phyloP scores from a whole-genome alignment of 2,113 vertebrate species.

The Odocoileus hemionus region DNA sequence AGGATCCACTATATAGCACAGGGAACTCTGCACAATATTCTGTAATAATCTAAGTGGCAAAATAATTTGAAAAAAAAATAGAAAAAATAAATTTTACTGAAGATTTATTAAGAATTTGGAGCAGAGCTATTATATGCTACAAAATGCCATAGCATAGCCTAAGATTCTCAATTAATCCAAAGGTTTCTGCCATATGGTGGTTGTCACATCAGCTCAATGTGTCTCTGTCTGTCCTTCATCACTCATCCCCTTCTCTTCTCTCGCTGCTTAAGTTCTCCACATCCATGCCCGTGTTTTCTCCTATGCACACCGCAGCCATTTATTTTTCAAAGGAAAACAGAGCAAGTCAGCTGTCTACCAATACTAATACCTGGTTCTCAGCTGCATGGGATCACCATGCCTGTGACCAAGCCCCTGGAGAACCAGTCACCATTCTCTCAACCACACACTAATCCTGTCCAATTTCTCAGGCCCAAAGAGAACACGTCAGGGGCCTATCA shows the following conservation, averaged over 20 bases:
- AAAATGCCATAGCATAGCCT: not conserved
- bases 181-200: not conserved
- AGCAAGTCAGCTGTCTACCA: not conserved
- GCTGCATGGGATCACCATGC: not conserved
- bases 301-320: not conserved
- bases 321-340: not conserved
- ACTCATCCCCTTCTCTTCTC: not conserved
- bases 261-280: not conserved
- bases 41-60: not conserved
- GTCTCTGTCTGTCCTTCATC: not conserved
- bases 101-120: not conserved
- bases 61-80: not conserved
- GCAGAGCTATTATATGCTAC: not conserved
- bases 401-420: not conserved
- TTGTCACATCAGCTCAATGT: not conserved
- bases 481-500: not conserved
- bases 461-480: not conserved
- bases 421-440: not conserved
- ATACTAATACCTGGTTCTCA: not conserved
- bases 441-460: not conserved
- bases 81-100: not conserved
- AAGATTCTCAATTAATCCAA: not conserved
- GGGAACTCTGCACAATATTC: not conserved
- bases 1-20: not conserved
- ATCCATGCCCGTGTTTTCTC: not conserved